Percentiles rank a stretch among this genome's conserved stretches.
Conservation (phyloP, 2,888 invertebrate species). For the Anagyrus pseudococci region DNA sequence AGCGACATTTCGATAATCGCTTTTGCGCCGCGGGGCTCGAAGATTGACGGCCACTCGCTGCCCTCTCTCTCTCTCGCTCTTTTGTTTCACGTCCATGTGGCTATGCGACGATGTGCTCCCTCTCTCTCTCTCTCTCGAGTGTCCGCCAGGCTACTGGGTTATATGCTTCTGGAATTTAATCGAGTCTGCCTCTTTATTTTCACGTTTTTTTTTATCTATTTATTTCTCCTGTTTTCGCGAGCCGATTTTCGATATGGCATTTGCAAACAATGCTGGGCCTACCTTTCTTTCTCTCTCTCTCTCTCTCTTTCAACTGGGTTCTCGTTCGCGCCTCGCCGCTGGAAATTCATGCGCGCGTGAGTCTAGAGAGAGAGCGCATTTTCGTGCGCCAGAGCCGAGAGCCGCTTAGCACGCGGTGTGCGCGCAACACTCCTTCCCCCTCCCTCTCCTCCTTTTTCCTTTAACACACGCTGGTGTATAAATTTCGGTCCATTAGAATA, state of each 20-base stretch:
- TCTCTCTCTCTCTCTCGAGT: too few relatives aligned
- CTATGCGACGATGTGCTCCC: background rate
- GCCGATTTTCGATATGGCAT: conserved; percentile 25
- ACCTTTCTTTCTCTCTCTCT: background rate
- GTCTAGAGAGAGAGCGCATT: too few relatives aligned
- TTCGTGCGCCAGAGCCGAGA: background rate
- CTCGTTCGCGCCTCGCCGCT: too few relatives aligned
- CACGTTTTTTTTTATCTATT: too few relatives aligned
- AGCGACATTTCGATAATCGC: conserved; percentile 36
- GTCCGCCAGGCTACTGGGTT: background rate
- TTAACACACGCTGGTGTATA: conserved; percentile 17
- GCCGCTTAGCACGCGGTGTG: conserved; percentile 9
- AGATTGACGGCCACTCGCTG: background rate
- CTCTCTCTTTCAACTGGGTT: too few relatives aligned
- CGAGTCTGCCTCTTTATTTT: too few relatives aligned
- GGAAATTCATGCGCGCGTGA: too few relatives aligned
- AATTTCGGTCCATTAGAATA: conserved; percentile 29
- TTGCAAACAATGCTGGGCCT: conserved; percentile 28
- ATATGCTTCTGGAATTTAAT: conserved; percentile 22
- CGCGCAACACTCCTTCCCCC: too few relatives aligned
- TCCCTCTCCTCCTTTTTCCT: too few relatives aligned
- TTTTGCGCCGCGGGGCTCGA: conserved; percentile 9
- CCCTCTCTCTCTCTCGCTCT: background rate
- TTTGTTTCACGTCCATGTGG: conserved; percentile 8
- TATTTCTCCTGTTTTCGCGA: too few relatives aligned